These are phyloP conservation scores for Drosophila burlai DNA, from an alignment of 1,140 invertebrate genomes.

Conservation along the genomic window DNA sequence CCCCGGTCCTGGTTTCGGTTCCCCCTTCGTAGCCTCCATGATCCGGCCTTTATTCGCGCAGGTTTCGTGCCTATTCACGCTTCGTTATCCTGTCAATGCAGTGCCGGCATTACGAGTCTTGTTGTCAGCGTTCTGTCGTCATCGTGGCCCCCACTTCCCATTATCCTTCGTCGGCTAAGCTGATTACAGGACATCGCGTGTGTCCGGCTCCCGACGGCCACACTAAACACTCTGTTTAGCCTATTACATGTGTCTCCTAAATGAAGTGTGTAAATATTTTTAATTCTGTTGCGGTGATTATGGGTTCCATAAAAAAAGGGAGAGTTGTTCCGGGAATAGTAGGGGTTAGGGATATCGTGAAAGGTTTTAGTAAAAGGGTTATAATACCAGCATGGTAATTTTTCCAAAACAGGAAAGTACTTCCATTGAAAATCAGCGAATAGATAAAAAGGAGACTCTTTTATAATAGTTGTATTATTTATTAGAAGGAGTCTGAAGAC, in stretches of 20 bases:
- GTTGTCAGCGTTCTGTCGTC: slow-evolving; percentile 67
- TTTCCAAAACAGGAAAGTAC: not conserved
- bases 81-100: slow-evolving; percentile 82
- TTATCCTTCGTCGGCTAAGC: slow-evolving; percentile 47
- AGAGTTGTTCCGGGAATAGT: not conserved
- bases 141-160: slow-evolving; percentile 3
- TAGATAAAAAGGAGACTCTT: no score
- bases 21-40: slow-evolving; percentile 14
- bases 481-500: not conserved
- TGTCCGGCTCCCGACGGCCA: slow-evolving; percentile 31
- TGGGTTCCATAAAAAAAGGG: slow-evolving; percentile 1
- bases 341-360: not conserved
- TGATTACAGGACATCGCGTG: slow-evolving; percentile 54
- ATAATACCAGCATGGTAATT: not conserved
- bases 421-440: not conserved
- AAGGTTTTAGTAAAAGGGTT: not conserved
- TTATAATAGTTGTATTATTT: not conserved
- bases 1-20: slow-evolving; percentile 3
- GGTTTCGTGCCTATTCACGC: slow-evolving; percentile 83
- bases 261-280: slow-evolving; percentile 73
- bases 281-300: slow-evolving; percentile 59
- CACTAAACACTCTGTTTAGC: slow-evolving; percentile 67
- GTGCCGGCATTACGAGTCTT: slow-evolving; percentile 52
- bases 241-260: slow-evolving; percentile 75
- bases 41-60: slow-evolving; percentile 46